Base-by-base conservation (phyloP, 1,140 invertebrate genomes). In the Pygmarrhopalites habei region DNA sequence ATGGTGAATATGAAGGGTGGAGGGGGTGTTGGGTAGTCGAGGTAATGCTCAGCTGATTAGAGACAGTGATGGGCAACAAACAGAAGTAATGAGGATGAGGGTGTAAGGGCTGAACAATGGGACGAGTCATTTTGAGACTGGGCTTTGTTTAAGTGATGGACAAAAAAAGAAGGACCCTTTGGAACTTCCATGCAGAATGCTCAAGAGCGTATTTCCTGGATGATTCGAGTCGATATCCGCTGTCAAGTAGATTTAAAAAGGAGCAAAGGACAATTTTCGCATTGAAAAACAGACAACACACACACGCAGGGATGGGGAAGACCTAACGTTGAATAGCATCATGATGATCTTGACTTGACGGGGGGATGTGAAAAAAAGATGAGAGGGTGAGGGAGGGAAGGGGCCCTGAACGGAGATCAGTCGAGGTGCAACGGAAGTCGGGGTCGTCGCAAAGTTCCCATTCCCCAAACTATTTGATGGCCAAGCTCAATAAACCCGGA, bases 141-240 rank as follows among this genome's bases (percentile, higher is more conserved):
- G 12, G 39, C 39, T 41, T 41, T 41, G 39, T 41, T 49, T 19
- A 49, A 12, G 10, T 10, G 5, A 23, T 53, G 30, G 17, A 28
- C 21, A 39, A 21, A 35, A 56, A 35, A 30, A 56, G 53, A 56
- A n/a, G n/a, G 43, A 46, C 5, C 53, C 53, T 21, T 52, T 52
- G 14, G n/a, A 26, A 23, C 28, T 32, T 58, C 4, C 15, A 43
- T 14, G 25, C 4, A 28, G 28, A 19, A 17, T 28, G 52, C 29
- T 62, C 39, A 62, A 62, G 61, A 62, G 61, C 52, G 52, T 62
- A 57, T 56, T 62, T 62, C 61, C 61, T 62, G 61, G 39, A 55
- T 51, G 39, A 29, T 47, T 47, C 32, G 52, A 51, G 30, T 62
- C 60, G 32, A 62, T 53, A 55, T 62, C 60, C 60, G 60, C 60